Conservation (phyloP, 2,113 vertebrate genomes). For the Oxygymnocypris stewartii region DNA sequence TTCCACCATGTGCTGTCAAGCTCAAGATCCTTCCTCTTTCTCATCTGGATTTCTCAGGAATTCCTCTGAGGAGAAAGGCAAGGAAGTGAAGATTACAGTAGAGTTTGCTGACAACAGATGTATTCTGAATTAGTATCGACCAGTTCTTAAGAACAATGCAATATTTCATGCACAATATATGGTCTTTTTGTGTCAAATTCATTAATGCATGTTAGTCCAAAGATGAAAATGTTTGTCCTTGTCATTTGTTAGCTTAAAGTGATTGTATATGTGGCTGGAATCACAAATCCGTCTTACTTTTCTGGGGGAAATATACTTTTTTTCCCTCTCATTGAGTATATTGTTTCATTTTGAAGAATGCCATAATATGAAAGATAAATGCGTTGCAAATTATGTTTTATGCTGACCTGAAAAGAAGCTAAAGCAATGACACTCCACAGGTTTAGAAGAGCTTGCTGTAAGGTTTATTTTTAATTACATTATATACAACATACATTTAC, state of each 20-base stretch:
- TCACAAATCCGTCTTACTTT: too few species aligned
- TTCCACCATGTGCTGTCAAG: not conserved
- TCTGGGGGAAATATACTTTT: not conserved
- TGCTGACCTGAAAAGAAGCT: not conserved
- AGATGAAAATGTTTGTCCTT: not conserved
- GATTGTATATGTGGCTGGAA: too few species aligned
- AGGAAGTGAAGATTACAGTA: not conserved
- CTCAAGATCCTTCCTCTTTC: not conserved
- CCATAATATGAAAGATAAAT: not conserved
- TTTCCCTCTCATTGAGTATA: not conserved
- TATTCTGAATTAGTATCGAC: not conserved
- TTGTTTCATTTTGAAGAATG: not conserved
- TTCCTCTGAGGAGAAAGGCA: not conserved
- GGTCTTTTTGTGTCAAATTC: not conserved
- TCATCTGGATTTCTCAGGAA: not conserved
- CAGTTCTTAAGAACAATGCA: not conserved
- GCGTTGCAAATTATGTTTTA: not conserved
- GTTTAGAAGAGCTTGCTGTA: not conserved
- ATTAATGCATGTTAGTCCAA: not conserved
- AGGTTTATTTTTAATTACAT: constrained; percentile 56
- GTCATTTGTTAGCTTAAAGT: too few species aligned
- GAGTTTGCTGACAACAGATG: not conserved
- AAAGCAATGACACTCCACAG: not conserved
- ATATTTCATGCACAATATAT: not conserved
- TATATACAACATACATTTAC: constrained; percentile 53